Conservation (phyloP, 2,888 invertebrate genomes). For the Dromius quadrimaculatus region DNA sequence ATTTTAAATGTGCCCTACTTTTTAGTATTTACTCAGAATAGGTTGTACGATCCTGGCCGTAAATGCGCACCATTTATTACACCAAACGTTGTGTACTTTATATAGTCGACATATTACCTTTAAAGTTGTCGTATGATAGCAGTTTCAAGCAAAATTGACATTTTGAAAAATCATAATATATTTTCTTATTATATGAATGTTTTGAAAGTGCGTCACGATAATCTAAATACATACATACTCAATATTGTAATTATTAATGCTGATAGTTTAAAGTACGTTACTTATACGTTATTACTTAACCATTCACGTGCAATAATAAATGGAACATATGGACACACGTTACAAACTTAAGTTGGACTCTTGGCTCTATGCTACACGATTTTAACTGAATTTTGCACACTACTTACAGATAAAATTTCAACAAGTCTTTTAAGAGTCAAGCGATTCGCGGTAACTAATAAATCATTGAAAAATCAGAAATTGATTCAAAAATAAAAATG, state of each 20-base stretch:
- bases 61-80: constrained; percentile 64
- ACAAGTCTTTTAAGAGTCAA: no score
- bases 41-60: constrained; percentile 53
- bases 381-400: background rate
- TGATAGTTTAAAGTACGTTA: constrained; percentile 49
- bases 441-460: no score
- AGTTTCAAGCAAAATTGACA: constrained; percentile 51
- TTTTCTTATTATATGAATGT: constrained; percentile 76
- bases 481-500: no score
- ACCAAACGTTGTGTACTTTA: constrained; percentile 58
- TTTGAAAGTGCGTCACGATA: constrained; percentile 74
- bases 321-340: constrained; percentile 37
- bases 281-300: constrained; percentile 43
- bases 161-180: constrained; percentile 64
- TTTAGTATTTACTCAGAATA: constrained; percentile 51
- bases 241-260: constrained; percentile 50
- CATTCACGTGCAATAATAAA: constrained; percentile 49
- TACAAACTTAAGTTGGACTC: constrained; percentile 45
- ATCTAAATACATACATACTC: constrained; percentile 60
- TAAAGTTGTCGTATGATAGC: constrained; percentile 47
- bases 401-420: no score
- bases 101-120: constrained; percentile 46
- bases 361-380: background rate
- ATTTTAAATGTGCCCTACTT: constrained; percentile 52
- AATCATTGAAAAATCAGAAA: no score